Evolutionary conservation across 2,113 vertebrate species (phyloP).

Genomic region (Anarhynchus alexandrinus): DNA sequence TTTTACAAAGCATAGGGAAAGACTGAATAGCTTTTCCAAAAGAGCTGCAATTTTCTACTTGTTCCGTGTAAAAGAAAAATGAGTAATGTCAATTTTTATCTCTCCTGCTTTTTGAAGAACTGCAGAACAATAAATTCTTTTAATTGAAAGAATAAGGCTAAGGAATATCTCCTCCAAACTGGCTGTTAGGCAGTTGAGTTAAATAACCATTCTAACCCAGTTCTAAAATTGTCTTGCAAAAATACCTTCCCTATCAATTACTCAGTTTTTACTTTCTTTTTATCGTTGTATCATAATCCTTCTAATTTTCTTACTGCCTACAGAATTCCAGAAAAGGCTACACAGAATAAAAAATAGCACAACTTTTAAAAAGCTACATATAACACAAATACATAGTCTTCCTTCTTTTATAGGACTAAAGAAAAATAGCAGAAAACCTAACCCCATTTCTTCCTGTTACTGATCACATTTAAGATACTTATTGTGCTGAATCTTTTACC

Average conservation of each 20-base stretch:
- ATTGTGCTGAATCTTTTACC: neutral
- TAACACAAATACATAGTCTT: neutral
- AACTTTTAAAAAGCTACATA: neutral
- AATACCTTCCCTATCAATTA: neutral
- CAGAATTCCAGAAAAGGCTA: neutral
- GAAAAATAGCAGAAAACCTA: neutral
- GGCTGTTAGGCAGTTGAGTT: neutral
- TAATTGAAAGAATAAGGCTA: neutral
- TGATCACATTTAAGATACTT: neutral
- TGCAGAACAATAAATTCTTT: neutral
- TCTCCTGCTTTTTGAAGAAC: neutral
- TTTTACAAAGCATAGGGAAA: neutral
- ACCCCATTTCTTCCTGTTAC: neutral
- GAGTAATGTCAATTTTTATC: neutral
- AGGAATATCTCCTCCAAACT: neutral
- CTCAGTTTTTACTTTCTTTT: neutral
- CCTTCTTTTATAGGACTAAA: neutral
- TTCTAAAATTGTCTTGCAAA: neutral
- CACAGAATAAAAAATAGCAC: neutral
- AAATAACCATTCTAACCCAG: neutral
- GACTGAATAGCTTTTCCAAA: neutral
- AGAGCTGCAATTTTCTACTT: neutral
- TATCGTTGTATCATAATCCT: neutral
- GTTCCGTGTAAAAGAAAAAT: neutral
- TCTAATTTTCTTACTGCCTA: neutral